Evolutionary conservation across 2,113 vertebrate species (phyloP), one percentile per base, ranked within the genome.

Genomic region (Hemiprocne comata): DNA sequence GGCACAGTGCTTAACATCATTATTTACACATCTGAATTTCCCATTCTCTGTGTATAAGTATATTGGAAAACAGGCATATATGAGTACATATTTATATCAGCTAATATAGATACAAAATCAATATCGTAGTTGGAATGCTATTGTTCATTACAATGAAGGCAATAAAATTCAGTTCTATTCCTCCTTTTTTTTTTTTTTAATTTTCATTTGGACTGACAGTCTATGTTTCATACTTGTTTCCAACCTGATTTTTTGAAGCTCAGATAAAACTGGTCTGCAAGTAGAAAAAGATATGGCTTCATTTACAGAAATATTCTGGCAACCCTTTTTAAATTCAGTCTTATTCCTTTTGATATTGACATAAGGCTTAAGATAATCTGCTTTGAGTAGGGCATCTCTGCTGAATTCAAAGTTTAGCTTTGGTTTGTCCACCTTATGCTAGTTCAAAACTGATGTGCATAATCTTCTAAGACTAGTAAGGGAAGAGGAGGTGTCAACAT

Each of bases 1-100:
- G 83, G 46, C 76, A 93, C 53, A 93, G 66, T 73, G 87, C 95
- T 94, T 80, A 95, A 95, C 84, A 90, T 94, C 71, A 95, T 94
- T 70, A 85, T 95, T 96, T 85, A 97, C 93, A 95, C 51, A 96
- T 81, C 81, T 91, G 84, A 77, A 85, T 91, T 90, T 89, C 67
- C 66, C 50, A 25, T 87, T 75, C 28, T 89, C 31, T 94, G 38
- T 73, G 25, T 40, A 17, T 48, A 57, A 14, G 21, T 75, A 23
- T 64, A 40, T 33, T 67, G 46, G 53, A 96, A 88, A 93, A 57
- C n/a, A 93, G 13, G 54, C 23, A 85, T 12, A 34, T 24, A 38
- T 14, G 4, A 87, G 4, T 24, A 77, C 7, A 19, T 53, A 62
- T 19, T 89, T 85, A 65, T 13, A 87, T 66, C 23, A 88, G 33